Evolutionary conservation across 2,888 invertebrate species (phyloP), one percentile per base, ranked within the genome.

Genomic region (Cheilosia impressa): DNA sequence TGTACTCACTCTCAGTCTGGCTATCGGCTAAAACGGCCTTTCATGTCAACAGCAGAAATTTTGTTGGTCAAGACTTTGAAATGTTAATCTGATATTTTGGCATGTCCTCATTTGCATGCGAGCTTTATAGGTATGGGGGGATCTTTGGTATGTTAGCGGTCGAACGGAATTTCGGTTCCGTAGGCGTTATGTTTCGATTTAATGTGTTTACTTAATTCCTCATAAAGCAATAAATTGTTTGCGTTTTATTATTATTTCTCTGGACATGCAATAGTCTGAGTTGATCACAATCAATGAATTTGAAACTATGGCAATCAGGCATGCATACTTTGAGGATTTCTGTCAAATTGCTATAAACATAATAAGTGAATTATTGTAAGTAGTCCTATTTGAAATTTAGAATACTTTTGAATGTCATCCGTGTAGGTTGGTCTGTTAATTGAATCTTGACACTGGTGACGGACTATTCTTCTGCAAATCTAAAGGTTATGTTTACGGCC

Each of bases 51-150:
- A 79, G 58, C 72, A 72, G 72, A 52, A 72, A 72, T 79, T 79
- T 79, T 79, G 79, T 72, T 79, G 79, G 79, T 72, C 79, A 79
- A 79, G 72, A 79, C 65, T 79, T 79, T 79, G 79, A 79, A 79
- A 65, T 72, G 72, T 72, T 79, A 79, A 79, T 79, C 79, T 79
- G 72, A 79, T 79, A 72, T 79, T 79, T 72, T 72, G 79, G 63
- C 72, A 63, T 79, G 78, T 72, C 72, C 78, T 65, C 78, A 71
- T 79, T 79, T 79, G 72, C 79, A 79, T 79, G 65, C 79, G 43
- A 58, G 62, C 55, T 45, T 62, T 47, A 38, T 38, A 38, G 38
- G 38, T 38, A 38, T 38, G 13, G 19, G 47, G 22, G 68, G 45
- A 41, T 19, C 19, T 60, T 58, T 31, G 57, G 52, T 41, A 50